phyloP scores from a whole-genome alignment of 92 coral and sea anemone genomes.

The Palythoa heliodiscus region DNA sequence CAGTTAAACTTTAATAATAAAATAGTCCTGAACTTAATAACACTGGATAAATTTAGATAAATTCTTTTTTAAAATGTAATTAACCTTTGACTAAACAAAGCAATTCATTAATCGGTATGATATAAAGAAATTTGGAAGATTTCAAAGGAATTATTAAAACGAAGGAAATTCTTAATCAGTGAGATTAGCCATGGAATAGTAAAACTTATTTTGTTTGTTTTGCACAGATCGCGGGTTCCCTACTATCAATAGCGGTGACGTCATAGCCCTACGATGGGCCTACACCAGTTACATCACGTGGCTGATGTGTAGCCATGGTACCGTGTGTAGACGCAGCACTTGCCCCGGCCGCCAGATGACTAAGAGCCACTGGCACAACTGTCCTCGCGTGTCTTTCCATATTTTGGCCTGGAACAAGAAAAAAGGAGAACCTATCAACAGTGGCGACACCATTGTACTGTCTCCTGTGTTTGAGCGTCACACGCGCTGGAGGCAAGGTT shows the following conservation, averaged over 20 bases:
- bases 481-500: constrained; percentile 32
- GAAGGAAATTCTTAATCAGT: too few relatives aligned
- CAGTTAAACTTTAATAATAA: too few relatives aligned
- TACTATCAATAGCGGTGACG: neutral
- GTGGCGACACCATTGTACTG: constrained; percentile 40
- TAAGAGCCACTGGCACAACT: constrained; percentile 13
- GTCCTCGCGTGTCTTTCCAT: constrained; percentile 20
- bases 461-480: constrained; percentile 41
- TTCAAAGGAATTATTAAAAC: too few relatives aligned
- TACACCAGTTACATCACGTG: neutral
- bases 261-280: constrained; percentile 4
- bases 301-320: constrained; percentile 22
- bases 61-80: too few relatives aligned
- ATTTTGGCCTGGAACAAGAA: constrained; percentile 31
- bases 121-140: too few relatives aligned
- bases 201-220: neutral
- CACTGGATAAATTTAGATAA: too few relatives aligned
- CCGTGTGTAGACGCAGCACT: neutral
- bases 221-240: constrained; percentile 3
- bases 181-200: too few relatives aligned
- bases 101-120: too few relatives aligned
- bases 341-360: constrained; percentile 29
- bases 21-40: too few relatives aligned
- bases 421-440: constrained; percentile 35
- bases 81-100: too few relatives aligned